Evolutionary conservation across 1,140 invertebrate species (phyloP), one percentile per base, ranked within the genome.

Genomic region (Heliconius congener): DNA sequence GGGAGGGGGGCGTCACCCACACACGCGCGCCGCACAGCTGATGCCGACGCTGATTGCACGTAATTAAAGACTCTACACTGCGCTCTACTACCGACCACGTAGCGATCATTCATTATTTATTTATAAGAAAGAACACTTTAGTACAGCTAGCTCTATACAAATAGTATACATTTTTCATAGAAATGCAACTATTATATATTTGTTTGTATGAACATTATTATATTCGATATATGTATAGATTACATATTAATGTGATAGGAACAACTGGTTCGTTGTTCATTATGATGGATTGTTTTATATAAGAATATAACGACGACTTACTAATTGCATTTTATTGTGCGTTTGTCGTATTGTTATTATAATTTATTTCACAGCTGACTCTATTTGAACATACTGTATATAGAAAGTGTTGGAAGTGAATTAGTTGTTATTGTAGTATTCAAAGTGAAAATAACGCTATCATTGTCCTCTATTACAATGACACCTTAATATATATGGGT

Each of bases 1-100:
- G 75, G 13, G 5, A 3, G 50, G 50, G 50, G 0, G n/a, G 52
- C 57, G 77, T 52, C 81, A 80, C 84, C 71, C 83, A 83, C 82
- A 74, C 82, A 70, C 39, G 70, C 82, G 76, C 84, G 66, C 77
- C 84, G 71, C 80, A 76, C 80, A 82, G 81, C 81, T 82, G 79
- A 81, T 81, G 55, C 72, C 79, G 71, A 73, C 79, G 71, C 55
- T 74, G 81, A 77, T 73, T 73, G 78, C 42, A 78, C 77, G 79
- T 81, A 82, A 82, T 84, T 82, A 82, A 81, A 73, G 74, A 52
- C 74, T 72, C 78, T 79, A 77, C 79, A 76, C 81, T 46, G 60
- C 60, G 37, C 74, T 66, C 27, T 66, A 66, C 60, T 30, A 66
- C 60, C 60, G 60, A 66, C 60, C 4, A 66, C 60, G 60, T 66